phyloP scores from a whole-genome alignment of 2,888 invertebrate genomes.

The Mactromeris polynyma region DNA sequence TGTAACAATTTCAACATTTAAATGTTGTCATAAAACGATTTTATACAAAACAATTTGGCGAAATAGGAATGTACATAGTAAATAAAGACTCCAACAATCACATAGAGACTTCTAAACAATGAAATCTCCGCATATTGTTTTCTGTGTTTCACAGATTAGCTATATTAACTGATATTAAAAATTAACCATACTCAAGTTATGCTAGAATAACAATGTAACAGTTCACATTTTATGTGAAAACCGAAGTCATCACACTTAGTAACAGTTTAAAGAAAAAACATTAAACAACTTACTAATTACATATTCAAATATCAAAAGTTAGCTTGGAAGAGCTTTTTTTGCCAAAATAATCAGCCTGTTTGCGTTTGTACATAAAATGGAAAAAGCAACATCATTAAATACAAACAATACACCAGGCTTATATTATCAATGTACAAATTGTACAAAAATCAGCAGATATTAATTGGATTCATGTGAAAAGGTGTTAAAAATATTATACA shows the following conservation, averaged over 20 bases:
- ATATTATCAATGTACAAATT: neutral
- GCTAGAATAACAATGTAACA: conserved; percentile 43
- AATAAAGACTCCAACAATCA: conserved; percentile 32
- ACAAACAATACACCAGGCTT: neutral
- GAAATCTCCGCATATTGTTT: conserved; percentile 7
- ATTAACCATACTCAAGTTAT: conserved; percentile 22
- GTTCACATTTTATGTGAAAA: conserved; percentile 47
- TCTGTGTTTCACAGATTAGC: conserved; percentile 39
- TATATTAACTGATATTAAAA: conserved; percentile 37
- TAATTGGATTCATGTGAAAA: conserved; percentile 5
- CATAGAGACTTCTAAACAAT: conserved; percentile 24
- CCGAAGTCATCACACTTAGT: conserved; percentile 23
- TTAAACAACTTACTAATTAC: conserved; percentile 43
- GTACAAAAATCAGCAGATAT: conserved; percentile 20
- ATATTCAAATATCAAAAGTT: conserved; percentile 37
- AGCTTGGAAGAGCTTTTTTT: conserved; percentile 39
- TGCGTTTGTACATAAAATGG: conserved; percentile 20
- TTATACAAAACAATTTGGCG: conserved; percentile 62
- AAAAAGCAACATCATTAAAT: conserved; percentile 19
- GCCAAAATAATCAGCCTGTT: conserved; percentile 12
- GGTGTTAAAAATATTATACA: conserved; percentile 25
- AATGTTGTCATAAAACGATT: conserved; percentile 30
- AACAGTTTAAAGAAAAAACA: conserved; percentile 40
- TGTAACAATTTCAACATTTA: conserved; percentile 6
- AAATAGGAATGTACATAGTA: conserved; percentile 67